Evolutionary conservation across 2,113 vertebrate species (phyloP), one percentile per base, ranked within the genome.

Genomic region (Sisor rabdophorus): DNA sequence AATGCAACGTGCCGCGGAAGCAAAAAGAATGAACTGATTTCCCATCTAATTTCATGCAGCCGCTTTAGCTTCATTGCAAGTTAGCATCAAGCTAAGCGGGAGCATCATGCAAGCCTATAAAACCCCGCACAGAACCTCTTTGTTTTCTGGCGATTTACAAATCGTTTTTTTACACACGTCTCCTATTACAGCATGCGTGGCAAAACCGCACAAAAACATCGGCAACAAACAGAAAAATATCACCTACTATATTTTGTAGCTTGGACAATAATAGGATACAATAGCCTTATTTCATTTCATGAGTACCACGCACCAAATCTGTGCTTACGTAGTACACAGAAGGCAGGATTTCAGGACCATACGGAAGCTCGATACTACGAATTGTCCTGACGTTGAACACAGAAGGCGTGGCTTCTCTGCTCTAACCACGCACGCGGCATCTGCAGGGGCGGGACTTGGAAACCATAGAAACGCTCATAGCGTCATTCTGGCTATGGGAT

Each of bases 171-270:
- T 28, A 30, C 24, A 20, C 2, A 1, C 15, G 12, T 28, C 30
- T 52, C 24, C 28, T 60, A 58, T 10, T 26, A 24, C 55, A 13
- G 1, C 28, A 58, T n/a, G 22, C 36, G 32, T 20, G 22, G 60
- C 22, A 22, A 68, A 19, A 68, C 44, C 26, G 63, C 28, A 63
- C 40, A 58, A 44, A 36, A 69, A 64, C 30, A 10, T 50, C 70
- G 11, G 44, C 55, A 13, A 64, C 72, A 7, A 63, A 52, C 24
- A 73, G 8, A 44, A 84, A 75, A 67, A n/a, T 8, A 53, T 16
- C 71, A 92, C 91, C 91, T 86, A 92, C 91, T 92, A 80, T 88
- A 75, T 81, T 83, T 50, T 86, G 76, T 81, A 76, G 77, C 61
- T 44, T 68, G 81, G 44, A 83, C 77, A 82, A 87, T 68, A 52